Evolutionary conservation across 2,888 invertebrate genomes (phyloP).

Genomic region (Aspidapion aeneum): DNA sequence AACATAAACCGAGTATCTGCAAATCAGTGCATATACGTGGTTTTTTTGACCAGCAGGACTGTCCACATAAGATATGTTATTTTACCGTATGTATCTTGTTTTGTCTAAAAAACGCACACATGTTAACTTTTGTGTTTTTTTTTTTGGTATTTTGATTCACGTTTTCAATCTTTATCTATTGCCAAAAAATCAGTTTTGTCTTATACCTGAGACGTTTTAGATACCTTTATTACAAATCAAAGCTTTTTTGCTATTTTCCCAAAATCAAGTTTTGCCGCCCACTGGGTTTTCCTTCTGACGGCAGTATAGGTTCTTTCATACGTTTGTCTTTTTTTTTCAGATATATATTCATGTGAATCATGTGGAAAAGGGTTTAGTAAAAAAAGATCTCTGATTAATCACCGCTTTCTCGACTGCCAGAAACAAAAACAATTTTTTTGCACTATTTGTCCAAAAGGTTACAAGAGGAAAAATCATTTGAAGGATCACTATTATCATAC

Average conservation of each 20-base stretch:
- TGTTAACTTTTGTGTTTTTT: background rate
- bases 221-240: background rate
- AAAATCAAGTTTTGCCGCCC: background rate
- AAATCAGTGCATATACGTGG: background rate
- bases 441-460: too few relatives aligned
- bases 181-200: background rate
- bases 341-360: too few relatives aligned
- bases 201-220: constrained; percentile 1
- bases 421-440: too few relatives aligned
- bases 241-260: constrained; percentile 2
- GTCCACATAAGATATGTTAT: background rate
- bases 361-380: too few relatives aligned
- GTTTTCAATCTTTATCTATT: background rate
- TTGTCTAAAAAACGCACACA: background rate
- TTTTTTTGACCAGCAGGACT: background rate
- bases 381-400: too few relatives aligned
- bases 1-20: background rate
- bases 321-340: too few relatives aligned
- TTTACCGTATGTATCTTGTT: background rate
- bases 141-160: background rate
- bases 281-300: background rate
- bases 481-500: too few relatives aligned
- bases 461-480: too few relatives aligned
- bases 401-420: too few relatives aligned
- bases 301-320: too few relatives aligned